These are phyloP conservation scores for Drosophila mercatorum DNA, from an alignment of 2,888 invertebrate species.

Conservation along the genomic window DNA sequence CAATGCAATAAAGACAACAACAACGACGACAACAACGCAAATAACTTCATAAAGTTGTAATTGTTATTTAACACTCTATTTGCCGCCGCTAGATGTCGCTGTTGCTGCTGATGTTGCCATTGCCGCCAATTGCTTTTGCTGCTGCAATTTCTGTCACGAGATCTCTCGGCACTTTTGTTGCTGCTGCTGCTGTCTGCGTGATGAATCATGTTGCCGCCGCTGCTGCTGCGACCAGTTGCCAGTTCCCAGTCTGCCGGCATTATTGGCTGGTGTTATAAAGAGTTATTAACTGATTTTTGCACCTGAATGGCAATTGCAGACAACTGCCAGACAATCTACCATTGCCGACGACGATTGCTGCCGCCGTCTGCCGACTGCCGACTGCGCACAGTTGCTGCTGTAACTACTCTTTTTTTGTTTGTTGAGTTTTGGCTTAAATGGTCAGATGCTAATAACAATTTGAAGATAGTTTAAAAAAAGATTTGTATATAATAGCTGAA, in stretches of 20 bases:
- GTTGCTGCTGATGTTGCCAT: slow-evolving; percentile 61
- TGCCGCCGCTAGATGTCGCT: slow-evolving; percentile 72
- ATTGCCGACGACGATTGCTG: slow-evolving; percentile 24
- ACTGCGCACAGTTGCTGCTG: not conserved
- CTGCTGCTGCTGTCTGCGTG: slow-evolving; percentile 40
- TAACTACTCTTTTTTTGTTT: slow-evolving; percentile 20
- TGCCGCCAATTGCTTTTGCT: slow-evolving; percentile 48
- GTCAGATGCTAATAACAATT: slow-evolving; percentile 12
- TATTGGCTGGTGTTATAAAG: slow-evolving; percentile 54
- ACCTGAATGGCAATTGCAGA: slow-evolving; percentile 57
- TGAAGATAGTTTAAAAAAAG: not conserved
- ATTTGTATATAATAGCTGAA: not conserved
- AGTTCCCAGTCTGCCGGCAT: slow-evolving; percentile 23
- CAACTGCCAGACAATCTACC: slow-evolving; percentile 53
- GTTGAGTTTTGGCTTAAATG: slow-evolving; percentile 4
- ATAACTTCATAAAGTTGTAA: slow-evolving; percentile 80
- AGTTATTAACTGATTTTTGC: slow-evolving; percentile 68
- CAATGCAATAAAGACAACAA: slow-evolving; percentile 45
- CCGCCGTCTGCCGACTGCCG: not conserved
- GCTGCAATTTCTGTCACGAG: slow-evolving; percentile 65
- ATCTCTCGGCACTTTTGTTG: slow-evolving; percentile 38
- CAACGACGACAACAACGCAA: slow-evolving; percentile 44
- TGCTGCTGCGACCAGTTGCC: slow-evolving; percentile 16
- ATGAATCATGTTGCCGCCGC: slow-evolving; percentile 55
- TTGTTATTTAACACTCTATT: slow-evolving; percentile 75